phyloP scores from a whole-genome alignment of 2,888 invertebrate genomes.

The Standfussiana lucernea region DNA sequence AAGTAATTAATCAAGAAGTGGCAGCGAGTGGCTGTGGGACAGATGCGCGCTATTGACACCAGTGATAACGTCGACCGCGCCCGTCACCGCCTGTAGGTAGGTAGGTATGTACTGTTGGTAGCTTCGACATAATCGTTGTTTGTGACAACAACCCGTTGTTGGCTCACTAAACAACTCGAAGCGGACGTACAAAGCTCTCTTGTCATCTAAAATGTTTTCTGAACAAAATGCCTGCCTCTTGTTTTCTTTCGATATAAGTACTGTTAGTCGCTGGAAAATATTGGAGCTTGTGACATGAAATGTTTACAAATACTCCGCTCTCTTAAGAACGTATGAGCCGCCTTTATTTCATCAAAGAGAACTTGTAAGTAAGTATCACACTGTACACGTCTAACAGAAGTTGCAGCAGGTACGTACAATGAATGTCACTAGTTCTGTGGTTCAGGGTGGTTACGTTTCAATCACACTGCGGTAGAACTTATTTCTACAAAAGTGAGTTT shows the following conservation, averaged over 20 bases:
- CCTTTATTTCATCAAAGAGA: conserved; percentile 24
- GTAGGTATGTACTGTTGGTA: background rate
- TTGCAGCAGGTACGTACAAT: background rate
- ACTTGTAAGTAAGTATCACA: background rate
- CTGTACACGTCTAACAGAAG: conserved; percentile 18
- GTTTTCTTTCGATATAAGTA: conserved; percentile 58
- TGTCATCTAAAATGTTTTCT: conserved; percentile 52
- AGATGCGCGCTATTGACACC: conserved; percentile 13
- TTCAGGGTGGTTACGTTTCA: background rate
- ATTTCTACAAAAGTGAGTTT: background rate
- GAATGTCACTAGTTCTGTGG: background rate
- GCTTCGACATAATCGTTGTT: conserved; percentile 32
- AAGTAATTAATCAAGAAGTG: conserved; percentile 32
- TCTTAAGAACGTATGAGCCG: conserved; percentile 19
- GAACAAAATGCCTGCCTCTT: conserved; percentile 44
- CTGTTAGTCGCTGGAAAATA: conserved; percentile 27
- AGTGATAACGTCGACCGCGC: conserved; percentile 20
- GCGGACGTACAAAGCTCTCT: conserved; percentile 29
- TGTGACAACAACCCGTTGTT: conserved; percentile 49
- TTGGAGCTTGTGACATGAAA: conserved; percentile 45
- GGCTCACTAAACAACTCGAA: conserved; percentile 40
- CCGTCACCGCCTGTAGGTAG: background rate
- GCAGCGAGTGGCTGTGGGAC: conserved; percentile 15
- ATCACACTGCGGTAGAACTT: background rate
- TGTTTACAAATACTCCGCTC: conserved; percentile 56